Percentiles rank a stretch among this genome's conserved stretches.
phyloP scores from a whole-genome alignment of 2,113 vertebrate species.

The Podiceps cristatus region DNA sequence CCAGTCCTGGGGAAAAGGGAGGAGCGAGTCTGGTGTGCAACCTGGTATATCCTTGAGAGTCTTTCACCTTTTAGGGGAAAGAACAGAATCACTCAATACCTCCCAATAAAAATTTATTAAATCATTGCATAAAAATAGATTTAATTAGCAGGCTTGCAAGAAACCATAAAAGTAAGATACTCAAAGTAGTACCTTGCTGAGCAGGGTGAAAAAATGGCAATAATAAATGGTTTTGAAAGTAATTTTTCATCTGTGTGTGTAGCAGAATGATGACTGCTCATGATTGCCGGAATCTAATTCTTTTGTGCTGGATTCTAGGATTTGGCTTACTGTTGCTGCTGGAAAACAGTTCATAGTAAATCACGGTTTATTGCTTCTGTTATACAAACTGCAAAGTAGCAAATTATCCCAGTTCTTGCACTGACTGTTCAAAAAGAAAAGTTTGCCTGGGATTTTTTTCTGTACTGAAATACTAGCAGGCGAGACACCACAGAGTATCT shows the following conservation, averaged over 20 bases:
- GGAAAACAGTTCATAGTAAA: neutral
- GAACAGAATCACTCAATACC: neutral
- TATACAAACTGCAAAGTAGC: neutral
- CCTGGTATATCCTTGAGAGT: neutral
- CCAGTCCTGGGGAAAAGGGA: neutral
- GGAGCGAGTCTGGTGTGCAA: neutral
- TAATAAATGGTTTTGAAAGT: neutral
- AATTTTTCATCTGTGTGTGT: neutral
- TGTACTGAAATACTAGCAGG: neutral
- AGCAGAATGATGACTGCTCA: neutral
- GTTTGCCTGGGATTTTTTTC: neutral
- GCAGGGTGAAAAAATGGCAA: neutral
- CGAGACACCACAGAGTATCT: neutral
- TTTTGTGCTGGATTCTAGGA: rapidly evolving
- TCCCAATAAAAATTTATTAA: neutral
- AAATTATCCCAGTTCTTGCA: neutral
- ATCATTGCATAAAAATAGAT: neutral
- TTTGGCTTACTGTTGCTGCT: conserved; percentile 19
- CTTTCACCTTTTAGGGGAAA: neutral
- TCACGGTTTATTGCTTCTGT: conserved; percentile 3
- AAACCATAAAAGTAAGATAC: neutral
- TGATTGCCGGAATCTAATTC: neutral
- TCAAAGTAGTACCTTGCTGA: neutral
- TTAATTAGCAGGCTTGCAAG: neutral
- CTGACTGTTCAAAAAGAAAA: neutral